Percentiles rank a stretch among this genome's conserved stretches.
phyloP scores from a whole-genome alignment of 2,797 vertebrate species.

The Myotis planiceps region DNA sequence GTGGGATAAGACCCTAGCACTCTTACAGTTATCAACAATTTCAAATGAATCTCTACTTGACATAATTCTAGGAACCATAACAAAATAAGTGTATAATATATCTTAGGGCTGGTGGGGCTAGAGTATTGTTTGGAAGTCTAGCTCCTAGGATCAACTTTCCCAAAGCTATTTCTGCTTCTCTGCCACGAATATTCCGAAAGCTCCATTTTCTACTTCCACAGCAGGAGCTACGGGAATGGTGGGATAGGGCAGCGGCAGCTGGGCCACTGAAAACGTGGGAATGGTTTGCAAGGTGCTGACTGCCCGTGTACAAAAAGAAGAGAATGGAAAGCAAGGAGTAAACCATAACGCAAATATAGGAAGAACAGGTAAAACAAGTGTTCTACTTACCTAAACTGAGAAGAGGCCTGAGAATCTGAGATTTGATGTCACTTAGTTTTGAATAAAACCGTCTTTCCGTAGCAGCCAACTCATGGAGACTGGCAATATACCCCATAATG shows the following conservation, averaged over 20 bases:
- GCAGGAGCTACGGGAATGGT: neutral
- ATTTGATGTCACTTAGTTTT: slow-evolving; percentile 93
- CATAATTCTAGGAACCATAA: slow-evolving; percentile 23
- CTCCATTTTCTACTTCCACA: neutral
- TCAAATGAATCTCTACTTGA: slow-evolving; percentile 15
- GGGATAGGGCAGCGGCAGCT: neutral
- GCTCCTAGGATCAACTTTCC: neutral
- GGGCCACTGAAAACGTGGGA: neutral
- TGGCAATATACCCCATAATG: slow-evolving; percentile 95
- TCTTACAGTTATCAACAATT: neutral
- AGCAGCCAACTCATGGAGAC: slow-evolving; percentile 95
- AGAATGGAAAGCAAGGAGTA: neutral
- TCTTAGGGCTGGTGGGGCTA: neutral
- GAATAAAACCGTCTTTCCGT: slow-evolving; percentile 95
- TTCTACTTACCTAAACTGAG: slow-evolving; percentile 92
- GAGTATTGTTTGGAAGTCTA: neutral
- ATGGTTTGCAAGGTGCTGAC: neutral
- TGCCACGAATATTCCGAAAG: neutral
- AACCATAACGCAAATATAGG: neutral
- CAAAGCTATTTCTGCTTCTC: slow-evolving; percentile 24
- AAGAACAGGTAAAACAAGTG: slow-evolving; percentile 36
- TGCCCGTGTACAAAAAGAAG: neutral
- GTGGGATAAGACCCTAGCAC: neutral
- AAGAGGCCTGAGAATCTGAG: slow-evolving; percentile 93
- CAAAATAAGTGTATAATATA: neutral